These are phyloP conservation scores for Narcine bancroftii DNA, from an alignment of 2,113 vertebrate species.

Conservation along the genomic window DNA sequence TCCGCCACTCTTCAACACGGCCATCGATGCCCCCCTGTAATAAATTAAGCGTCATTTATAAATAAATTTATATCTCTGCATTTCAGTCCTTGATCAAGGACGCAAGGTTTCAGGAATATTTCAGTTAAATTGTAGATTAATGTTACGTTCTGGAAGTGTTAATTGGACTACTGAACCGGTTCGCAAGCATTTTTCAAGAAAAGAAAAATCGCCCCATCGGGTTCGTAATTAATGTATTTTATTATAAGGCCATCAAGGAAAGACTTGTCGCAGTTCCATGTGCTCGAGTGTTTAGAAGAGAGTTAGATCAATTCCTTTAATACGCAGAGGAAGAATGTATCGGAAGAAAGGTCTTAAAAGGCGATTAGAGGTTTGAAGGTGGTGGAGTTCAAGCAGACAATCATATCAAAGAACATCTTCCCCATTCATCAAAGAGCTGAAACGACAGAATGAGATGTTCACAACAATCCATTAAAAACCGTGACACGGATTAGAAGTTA, in stretches of 20 bases:
- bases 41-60: conserved; percentile 42
- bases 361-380: conserved; percentile 24
- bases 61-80: conserved; percentile 44
- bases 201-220: conserved; percentile 42
- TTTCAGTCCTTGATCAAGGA: conserved; percentile 53
- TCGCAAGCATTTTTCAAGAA: conserved; percentile 43
- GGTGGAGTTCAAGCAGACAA: conserved; percentile 22
- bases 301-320: conserved; percentile 25
- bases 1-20: conserved; percentile 26
- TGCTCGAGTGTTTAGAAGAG: conserved; percentile 21
- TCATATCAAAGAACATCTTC: conserved; percentile 9
- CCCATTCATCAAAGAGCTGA: neutral
- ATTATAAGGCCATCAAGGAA: conserved; percentile 32
- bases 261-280: conserved; percentile 14
- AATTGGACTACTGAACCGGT: conserved; percentile 47
- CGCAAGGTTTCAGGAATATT: conserved; percentile 45
- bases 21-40: conserved; percentile 44
- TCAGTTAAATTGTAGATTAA: conserved; percentile 48
- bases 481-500: neutral
- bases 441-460: neutral
- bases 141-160: conserved; percentile 48
- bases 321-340: conserved; percentile 24
- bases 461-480: neutral
- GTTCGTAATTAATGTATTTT: conserved; percentile 44
- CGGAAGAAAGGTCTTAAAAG: conserved; percentile 14